Conservation (phyloP, 2,113 vertebrate genomes). For the Polyodon spathula region DNA sequence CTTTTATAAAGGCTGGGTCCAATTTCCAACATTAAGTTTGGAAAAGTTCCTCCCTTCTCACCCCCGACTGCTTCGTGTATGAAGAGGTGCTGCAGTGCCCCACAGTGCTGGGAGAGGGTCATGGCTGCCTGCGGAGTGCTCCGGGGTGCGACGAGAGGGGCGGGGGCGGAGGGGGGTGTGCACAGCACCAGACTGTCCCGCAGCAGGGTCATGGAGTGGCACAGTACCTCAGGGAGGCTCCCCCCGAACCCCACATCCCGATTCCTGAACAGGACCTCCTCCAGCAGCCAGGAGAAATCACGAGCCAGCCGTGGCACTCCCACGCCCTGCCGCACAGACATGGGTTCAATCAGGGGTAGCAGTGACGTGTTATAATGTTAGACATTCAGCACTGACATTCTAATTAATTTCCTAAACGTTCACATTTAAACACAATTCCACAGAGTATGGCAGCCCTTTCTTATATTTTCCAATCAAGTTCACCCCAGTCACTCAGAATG, state of each 20-base stretch:
- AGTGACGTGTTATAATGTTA: neutral
- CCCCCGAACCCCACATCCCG: constrained; percentile 73
- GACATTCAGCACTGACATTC: too few relatives aligned
- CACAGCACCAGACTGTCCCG: constrained; percentile 43
- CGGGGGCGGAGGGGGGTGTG: constrained; percentile 28
- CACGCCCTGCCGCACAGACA: constrained; percentile 50
- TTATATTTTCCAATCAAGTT: too few relatives aligned
- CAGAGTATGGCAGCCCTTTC: too few relatives aligned
- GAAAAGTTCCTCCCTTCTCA: constrained; percentile 34
- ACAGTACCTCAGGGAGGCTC: constrained; percentile 50
- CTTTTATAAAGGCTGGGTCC: too few relatives aligned
- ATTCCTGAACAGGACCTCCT: constrained; percentile 72
- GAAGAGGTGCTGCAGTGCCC: constrained; percentile 60
- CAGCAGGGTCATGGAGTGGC: constrained; percentile 60
- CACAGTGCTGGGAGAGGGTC: constrained; percentile 49
- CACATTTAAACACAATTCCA: too few relatives aligned
- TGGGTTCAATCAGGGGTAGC: neutral
- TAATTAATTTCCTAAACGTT: too few relatives aligned
- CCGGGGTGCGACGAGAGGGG: constrained; percentile 40
- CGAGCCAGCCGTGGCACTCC: constrained; percentile 56
- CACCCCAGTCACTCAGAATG: too few relatives aligned
- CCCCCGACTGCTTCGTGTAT: constrained; percentile 74
- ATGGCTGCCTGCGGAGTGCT: constrained; percentile 28
- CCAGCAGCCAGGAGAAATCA: constrained; percentile 70
- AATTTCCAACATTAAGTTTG: rapidly evolving